A percentile compares a stretch with the other conserved stretches of the same genome.
phyloP scores from a whole-genome alignment of 1,140 invertebrate species.

The Caerostris extrusa region DNA sequence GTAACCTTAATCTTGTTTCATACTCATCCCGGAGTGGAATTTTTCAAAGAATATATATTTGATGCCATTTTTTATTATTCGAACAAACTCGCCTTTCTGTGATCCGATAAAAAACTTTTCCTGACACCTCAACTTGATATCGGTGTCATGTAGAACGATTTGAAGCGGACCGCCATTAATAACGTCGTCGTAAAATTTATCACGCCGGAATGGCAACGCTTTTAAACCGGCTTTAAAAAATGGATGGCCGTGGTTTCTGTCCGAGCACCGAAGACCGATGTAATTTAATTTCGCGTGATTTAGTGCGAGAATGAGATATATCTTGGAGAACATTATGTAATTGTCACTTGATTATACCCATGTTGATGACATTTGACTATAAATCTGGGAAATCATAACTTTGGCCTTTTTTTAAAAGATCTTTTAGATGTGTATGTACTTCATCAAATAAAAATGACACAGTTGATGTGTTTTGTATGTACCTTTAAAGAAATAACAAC shows the following conservation, averaged over 20 bases:
- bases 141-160: conserved; percentile 23
- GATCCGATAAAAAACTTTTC: conserved; percentile 63
- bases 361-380: not conserved
- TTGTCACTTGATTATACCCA: conserved; percentile 25
- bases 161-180: conserved; percentile 40
- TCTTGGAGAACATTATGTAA: conserved; percentile 39
- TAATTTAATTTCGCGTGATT: conserved; percentile 47
- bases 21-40: conserved; percentile 5
- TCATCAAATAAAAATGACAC: too few species aligned
- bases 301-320: not conserved
- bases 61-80: not conserved
- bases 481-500: too few species aligned
- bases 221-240: not conserved
- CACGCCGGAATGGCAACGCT: conserved; percentile 26
- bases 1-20: conserved; percentile 34
- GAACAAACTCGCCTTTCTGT: not conserved
- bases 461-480: too few species aligned
- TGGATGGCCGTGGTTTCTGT: conserved; percentile 30
- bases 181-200: conserved; percentile 45
- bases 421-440: too few species aligned
- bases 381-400: not conserved
- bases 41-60: conserved; percentile 34
- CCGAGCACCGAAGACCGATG: not conserved
- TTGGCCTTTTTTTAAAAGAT: not conserved
- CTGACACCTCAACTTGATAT: conserved; percentile 40